A percentile compares a stretch with the other conserved stretches of the same genome.
These are phyloP conservation scores for Phymorhynchus buccinoides DNA, from an alignment of 1,140 invertebrate species.

Conservation along the genomic window DNA sequence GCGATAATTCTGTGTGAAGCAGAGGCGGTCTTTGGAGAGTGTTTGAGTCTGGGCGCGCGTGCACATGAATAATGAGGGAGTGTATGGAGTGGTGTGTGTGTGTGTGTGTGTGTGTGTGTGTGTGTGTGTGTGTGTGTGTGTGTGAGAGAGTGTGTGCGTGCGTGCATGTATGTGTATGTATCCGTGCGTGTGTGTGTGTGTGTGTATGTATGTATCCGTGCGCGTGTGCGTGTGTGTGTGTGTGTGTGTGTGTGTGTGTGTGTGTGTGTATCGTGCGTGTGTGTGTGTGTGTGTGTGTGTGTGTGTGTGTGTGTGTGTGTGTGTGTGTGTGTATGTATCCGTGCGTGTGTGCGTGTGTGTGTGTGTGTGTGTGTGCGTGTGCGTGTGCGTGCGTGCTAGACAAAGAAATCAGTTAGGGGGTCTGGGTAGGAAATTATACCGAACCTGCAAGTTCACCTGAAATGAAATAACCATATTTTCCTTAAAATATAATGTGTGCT, in stretches of 20 bases:
- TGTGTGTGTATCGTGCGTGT: neutral
- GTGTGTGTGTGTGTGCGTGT: no score
- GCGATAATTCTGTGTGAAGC: neutral
- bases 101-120: neutral
- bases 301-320: no score
- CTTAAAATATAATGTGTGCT: no score
- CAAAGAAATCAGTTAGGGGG: no score
- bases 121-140: conserved; percentile 11
- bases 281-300: no score
- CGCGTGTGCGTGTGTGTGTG: neutral
- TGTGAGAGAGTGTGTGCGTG: neutral
- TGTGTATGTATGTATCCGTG: neutral
- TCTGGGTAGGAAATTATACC: no score
- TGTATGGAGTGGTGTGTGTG: neutral
- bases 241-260: conserved; percentile 1
- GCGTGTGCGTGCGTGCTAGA: no score
- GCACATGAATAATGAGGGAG: neutral
- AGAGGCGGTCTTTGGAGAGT: neutral
- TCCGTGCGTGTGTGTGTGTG: conserved; percentile 7
- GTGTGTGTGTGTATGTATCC: no score
- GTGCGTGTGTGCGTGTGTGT: no score
- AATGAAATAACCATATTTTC: no score
- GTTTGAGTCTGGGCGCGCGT: neutral
- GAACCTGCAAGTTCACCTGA: no score
- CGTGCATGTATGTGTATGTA: neutral